Conservation (phyloP, 2,888 invertebrate genomes). For the Parnassius glacialis region DNA sequence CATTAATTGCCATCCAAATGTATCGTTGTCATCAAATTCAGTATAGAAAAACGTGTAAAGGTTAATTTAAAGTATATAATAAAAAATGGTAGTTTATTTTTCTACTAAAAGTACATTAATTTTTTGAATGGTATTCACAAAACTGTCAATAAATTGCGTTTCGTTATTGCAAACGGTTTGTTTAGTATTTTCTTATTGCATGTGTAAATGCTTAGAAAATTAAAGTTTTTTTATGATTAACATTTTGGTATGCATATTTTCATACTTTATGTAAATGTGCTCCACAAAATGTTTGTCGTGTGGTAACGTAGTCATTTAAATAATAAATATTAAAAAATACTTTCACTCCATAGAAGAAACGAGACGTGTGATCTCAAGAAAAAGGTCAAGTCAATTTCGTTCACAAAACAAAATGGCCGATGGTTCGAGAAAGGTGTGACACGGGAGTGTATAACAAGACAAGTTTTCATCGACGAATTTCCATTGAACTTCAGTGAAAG, state of each 20-base stretch:
- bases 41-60: too few species aligned
- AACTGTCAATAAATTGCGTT: not conserved
- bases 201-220: too few species aligned
- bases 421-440: slow-evolving; percentile 72
- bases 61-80: too few species aligned
- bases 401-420: slow-evolving; percentile 73
- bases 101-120: not conserved
- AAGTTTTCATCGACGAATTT: slow-evolving; percentile 57
- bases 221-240: too few species aligned
- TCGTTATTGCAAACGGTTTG: slow-evolving; percentile 1
- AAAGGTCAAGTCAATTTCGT: slow-evolving; percentile 38
- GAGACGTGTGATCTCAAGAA: slow-evolving; percentile 35
- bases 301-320: too few species aligned
- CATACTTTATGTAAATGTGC: too few species aligned
- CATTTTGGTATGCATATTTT: too few species aligned
- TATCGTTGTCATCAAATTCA: too few species aligned
- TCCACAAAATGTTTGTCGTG: too few species aligned
- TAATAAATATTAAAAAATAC: not conserved
- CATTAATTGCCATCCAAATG: too few species aligned
- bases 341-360: slow-evolving; percentile 23
- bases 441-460: slow-evolving; percentile 60
- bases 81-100: not conserved
- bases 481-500: slow-evolving; percentile 75
- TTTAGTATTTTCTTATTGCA: too few species aligned
- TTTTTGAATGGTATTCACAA: not conserved